Evolutionary conservation across 2,888 invertebrate species (phyloP).

Genomic region (Neoascia interrupta): DNA sequence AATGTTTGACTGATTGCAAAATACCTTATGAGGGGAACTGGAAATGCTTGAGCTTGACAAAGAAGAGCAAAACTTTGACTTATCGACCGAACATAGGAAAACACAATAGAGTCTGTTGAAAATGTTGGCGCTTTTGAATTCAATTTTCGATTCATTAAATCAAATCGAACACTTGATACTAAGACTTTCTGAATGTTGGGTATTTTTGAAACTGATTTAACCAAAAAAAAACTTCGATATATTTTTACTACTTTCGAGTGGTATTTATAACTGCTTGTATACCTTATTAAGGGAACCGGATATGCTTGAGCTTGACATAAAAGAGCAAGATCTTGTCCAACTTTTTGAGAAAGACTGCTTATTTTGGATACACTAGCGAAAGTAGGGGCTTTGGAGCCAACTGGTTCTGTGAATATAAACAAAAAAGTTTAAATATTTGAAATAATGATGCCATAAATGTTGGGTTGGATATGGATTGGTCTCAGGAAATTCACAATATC

Average conservation of each 20-base stretch:
- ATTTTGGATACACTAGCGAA: conserved; percentile 83
- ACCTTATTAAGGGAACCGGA: conserved; percentile 85
- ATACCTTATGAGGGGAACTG: conserved; percentile 85
- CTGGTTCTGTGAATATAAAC: conserved; percentile 80
- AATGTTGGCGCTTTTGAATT: conserved; percentile 82
- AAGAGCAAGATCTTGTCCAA: conserved; percentile 82
- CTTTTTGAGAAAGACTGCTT: conserved; percentile 81
- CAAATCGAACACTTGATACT: no score
- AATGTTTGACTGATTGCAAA: conserved; percentile 15
- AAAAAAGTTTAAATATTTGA: not conserved
- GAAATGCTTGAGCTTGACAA: conserved; percentile 84
- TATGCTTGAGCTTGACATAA: conserved; percentile 85
- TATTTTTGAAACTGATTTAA: no score
- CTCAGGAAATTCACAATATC: no score
- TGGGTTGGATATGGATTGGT: no score
- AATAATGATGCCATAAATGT: no score
- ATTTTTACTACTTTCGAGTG: no score
- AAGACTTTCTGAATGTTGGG: conserved; percentile 12
- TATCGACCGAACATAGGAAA: conserved; percentile 77
- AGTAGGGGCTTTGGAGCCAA: conserved; percentile 82
- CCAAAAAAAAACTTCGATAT: not conserved
- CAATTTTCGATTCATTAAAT: no score
- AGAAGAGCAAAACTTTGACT: conserved; percentile 81
- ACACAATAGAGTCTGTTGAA: conserved; percentile 81
- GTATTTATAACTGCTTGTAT: no score